Evolutionary conservation across 2,113 vertebrate genomes (phyloP).

Genomic region (Maccullochella peelii): DNA sequence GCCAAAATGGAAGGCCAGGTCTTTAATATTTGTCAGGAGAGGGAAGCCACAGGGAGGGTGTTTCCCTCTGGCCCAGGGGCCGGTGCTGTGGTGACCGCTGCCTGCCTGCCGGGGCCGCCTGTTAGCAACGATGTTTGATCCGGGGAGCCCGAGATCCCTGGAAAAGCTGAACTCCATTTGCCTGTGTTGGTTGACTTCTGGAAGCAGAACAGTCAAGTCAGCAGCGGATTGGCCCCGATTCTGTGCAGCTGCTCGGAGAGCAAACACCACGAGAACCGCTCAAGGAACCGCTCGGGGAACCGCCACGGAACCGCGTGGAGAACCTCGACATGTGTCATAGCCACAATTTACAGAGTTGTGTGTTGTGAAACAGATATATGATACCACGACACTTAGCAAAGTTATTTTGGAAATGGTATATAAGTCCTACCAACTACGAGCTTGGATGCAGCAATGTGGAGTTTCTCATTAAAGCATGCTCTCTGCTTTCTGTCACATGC

Average conservation of each 20-base stretch:
- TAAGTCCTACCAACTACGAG: conserved; percentile 45
- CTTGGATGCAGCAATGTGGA: conserved; percentile 59
- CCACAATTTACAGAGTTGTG: conserved; percentile 86
- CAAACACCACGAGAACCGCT: conserved; percentile 74
- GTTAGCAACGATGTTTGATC: conserved; percentile 82
- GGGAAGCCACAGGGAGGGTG: conserved; percentile 86
- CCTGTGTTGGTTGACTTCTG: conserved; percentile 77
- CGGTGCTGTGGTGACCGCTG: conserved; percentile 80
- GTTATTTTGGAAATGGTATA: conserved; percentile 84
- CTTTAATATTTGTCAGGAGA: conserved; percentile 89
- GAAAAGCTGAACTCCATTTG: conserved; percentile 80
- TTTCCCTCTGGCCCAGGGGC: conserved; percentile 81
- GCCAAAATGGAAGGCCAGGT: conserved; percentile 80
- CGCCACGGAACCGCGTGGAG: conserved; percentile 75
- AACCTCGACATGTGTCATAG: conserved; percentile 84
- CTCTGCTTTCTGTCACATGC: conserved; percentile 24
- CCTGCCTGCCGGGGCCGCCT: conserved; percentile 75
- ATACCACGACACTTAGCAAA: conserved; percentile 79
- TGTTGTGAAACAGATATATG: conserved; percentile 84
- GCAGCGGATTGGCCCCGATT: conserved; percentile 68
- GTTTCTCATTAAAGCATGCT: conserved; percentile 58
- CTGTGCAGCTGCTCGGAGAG: conserved; percentile 77
- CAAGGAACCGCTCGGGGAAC: conserved; percentile 73
- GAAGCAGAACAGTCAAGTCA: conserved; percentile 79
- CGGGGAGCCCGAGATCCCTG: conserved; percentile 75